Conservation (phyloP, 1,140 invertebrate genomes). For the Nasonia vitripennis region DNA sequence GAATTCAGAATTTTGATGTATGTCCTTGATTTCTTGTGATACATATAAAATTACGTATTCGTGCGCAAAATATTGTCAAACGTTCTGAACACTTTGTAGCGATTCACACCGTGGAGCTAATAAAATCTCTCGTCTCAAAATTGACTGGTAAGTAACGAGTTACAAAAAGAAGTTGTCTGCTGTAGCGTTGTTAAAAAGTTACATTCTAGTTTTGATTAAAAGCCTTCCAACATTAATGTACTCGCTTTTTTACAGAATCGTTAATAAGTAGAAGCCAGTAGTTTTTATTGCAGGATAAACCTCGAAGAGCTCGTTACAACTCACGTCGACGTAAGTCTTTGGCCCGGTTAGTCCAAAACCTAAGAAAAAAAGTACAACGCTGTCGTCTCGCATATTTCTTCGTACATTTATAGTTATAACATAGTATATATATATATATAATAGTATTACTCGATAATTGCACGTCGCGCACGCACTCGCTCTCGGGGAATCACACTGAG, state of each 20-base stretch:
- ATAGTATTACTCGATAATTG: constrained; percentile 50
- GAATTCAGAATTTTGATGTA: neutral
- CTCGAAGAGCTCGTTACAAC: constrained; percentile 43
- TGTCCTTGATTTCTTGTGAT: neutral
- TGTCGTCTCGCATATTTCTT: constrained; percentile 30
- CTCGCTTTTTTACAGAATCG: constrained; percentile 19
- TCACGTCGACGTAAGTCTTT: constrained; percentile 51
- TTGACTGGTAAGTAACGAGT: constrained; percentile 12
- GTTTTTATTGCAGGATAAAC: constrained; percentile 29
- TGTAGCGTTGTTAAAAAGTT: constrained; percentile 21
- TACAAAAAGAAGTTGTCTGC: constrained; percentile 4
- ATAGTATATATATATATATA: neutral
- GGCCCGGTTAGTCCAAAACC: constrained; percentile 56
- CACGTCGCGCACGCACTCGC: constrained; percentile 44
- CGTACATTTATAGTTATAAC: neutral
- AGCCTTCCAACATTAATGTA: constrained; percentile 13
- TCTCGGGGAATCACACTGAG: constrained; percentile 20
- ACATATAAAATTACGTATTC: neutral
- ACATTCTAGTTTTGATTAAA: constrained; percentile 35
- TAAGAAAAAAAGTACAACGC: constrained; percentile 48
- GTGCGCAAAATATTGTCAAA: neutral
- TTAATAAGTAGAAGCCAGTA: constrained; percentile 40
- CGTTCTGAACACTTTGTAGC: neutral
- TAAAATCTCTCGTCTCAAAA: constrained; percentile 14
- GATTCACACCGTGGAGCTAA: constrained; percentile 25